Evolutionary conservation across 2,113 vertebrate species (phyloP), one percentile per base, ranked within the genome.

Genomic region (Ptilorrhoa leucosticta): DNA sequence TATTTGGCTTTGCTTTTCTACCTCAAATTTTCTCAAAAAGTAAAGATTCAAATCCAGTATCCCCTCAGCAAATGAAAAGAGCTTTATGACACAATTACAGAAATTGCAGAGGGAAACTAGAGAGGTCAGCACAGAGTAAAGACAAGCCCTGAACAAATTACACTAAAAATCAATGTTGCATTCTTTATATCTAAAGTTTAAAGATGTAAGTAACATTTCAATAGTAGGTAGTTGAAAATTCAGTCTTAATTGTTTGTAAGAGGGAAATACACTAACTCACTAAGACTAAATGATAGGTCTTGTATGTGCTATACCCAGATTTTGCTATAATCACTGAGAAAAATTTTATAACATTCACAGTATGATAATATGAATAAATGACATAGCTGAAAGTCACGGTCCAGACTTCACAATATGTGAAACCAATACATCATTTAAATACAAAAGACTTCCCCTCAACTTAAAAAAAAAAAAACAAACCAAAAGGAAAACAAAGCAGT

Each of bases 111-210:
- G 50, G 53, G 24, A 94, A 96, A 91, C 65, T 44, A 79, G 75
- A 96, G 71, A 76, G 53, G 78, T 83, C 65, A 94, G 72, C 63
- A 94, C 45, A 96, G 47, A 92, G 77, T 80, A 89, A 83, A 79
- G 57, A 80, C 37, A 83, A 93, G 76, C 8, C 11, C 10, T 61
- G 35, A 66, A 68, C 31, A 80, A 87, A 77, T 54, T 82, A 70
- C 56, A 78, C 20, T 27, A 56, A 39, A 42, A 95, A 86, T 50
- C 33, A 70, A 40, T 15, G 37, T 20, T 79, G 37, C 18, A n/a
- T 51, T 89, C 44, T 78, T 90, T 90, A 15, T 45, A 75, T 15
- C 19, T 47, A n/a, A n/a, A 70, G 26, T 80, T 93, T 77, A 65
- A 78, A 80, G 48, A 50, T 23, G 11, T 2, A 65, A 83, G 45